Evolutionary conservation across 2,113 vertebrate genomes (phyloP), one percentile per base, ranked within the genome.

Genomic region (Sinocyclocheilus grahami): DNA sequence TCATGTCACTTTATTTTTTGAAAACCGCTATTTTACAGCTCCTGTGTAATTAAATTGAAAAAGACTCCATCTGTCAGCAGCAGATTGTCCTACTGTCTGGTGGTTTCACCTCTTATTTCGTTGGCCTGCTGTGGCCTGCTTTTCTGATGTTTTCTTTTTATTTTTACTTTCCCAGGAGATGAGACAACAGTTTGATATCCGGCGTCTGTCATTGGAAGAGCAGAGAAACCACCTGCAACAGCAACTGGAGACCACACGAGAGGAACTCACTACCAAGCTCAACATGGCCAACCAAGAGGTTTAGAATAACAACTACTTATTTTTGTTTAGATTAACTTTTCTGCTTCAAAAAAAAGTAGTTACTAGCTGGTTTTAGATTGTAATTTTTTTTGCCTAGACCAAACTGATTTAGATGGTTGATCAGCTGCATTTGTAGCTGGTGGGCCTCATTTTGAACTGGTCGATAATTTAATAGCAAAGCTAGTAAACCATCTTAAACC

Each of bases 141-240:
- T 62, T 74, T 82, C 27, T 65, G 78, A 78, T 33, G 72, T 55
- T 78, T 37, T 13, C 12, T n/a, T 77, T 80, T 77, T 16, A 5
- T 53, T 27, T 37, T 81, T 63, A 9, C 67, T 24, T 14, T 76
- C 82, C 1, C 92, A 99, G 98, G 97, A 99, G 91, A 91, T 99
- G 93, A 97, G 97, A 77, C 97, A 99, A 92, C 96, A 97, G 90
- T 96, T 96, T 94, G 96, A 97, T 93, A 99, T 97, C 51, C 97
- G 97, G 85, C 97, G 95, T 18, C 87, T 96, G 84, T 95, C 95
- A 6, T 87, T 99, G 92, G 97, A 98, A 93, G 97, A 97, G 20
- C 97, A 97, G 93, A 95, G 96, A 83, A 96, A 95, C 90, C 95
- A 96, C 46, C 95, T 99, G 69, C 96, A 96, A 87, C 96, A 96